Percentiles rank a stretch among this genome's conserved stretches.
Conservation (phyloP, 2,888 invertebrate species). For the Dynastes maya region DNA sequence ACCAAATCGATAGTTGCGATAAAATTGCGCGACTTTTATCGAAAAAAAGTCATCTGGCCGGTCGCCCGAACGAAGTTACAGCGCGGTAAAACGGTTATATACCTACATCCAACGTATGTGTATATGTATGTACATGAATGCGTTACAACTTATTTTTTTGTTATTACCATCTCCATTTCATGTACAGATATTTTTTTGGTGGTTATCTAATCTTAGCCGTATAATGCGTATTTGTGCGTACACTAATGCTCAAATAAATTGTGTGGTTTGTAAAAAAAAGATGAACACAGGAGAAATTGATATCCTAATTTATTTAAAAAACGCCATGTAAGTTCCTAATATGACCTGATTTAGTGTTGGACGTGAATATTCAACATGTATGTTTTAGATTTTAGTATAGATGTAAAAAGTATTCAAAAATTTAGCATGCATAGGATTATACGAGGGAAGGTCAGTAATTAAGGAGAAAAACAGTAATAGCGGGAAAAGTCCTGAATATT, state of each 20-base stretch:
- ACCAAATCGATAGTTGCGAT: slow-evolving; percentile 57
- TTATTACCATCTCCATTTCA: background rate
- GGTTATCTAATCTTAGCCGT: slow-evolving; percentile 44
- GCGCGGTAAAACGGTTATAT: background rate
- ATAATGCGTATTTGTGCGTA: background rate
- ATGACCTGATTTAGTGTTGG: too few species aligned
- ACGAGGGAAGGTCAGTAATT: too few species aligned
- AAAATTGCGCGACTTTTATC: slow-evolving; percentile 45
- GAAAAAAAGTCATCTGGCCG: slow-evolving; percentile 46
- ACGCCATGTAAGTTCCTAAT: too few species aligned
- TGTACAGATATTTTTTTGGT: slow-evolving; percentile 27
- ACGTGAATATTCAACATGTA: too few species aligned
- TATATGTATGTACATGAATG: background rate
- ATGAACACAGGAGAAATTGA: background rate
- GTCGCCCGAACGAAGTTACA: slow-evolving; percentile 18
- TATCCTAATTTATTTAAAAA: too few species aligned
- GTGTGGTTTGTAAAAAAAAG: background rate
- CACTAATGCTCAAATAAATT: background rate
- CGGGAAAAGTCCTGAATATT: too few species aligned
- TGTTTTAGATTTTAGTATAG: too few species aligned
- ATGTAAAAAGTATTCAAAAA: too few species aligned
- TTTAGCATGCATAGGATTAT: too few species aligned
- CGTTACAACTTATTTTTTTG: slow-evolving; percentile 1
- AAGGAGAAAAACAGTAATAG: too few species aligned
- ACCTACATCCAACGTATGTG: too few species aligned